phyloP scores from a whole-genome alignment of 1,140 invertebrate species.

The Ptiloglossa arizonensis region DNA sequence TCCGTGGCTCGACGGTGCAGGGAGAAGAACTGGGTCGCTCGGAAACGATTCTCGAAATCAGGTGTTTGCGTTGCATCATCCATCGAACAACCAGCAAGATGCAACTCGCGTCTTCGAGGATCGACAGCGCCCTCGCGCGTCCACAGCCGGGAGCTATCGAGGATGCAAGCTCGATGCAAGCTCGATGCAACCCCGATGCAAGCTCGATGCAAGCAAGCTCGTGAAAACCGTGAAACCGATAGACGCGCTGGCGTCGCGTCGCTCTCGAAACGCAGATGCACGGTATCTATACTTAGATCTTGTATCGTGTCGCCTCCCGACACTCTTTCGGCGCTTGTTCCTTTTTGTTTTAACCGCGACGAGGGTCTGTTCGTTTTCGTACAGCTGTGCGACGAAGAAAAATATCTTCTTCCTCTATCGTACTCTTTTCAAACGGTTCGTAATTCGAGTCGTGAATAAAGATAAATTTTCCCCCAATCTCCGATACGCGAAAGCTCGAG shows the following conservation, averaged over 20 bases:
- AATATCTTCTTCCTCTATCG: too few relatives aligned
- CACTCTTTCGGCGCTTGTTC: conserved; percentile 26
- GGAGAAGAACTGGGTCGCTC: conserved; percentile 31
- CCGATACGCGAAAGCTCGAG: too few relatives aligned
- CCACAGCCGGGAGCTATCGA: too few relatives aligned
- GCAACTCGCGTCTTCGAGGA: neutral
- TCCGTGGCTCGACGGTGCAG: too few relatives aligned
- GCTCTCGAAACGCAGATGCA: conserved; percentile 27
- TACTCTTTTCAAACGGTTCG: neutral
- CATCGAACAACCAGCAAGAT: conserved; percentile 12
- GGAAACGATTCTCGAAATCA: conserved; percentile 67
- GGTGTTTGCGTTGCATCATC: conserved; percentile 74
- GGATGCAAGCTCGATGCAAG: too few relatives aligned
- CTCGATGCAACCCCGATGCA: neutral
- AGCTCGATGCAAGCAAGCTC: neutral
- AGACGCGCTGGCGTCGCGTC: neutral
- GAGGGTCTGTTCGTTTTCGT: neutral
- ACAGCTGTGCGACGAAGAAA: neutral
- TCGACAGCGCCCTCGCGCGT: too few relatives aligned
- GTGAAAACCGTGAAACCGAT: conserved; percentile 6
- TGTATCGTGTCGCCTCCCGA: neutral
- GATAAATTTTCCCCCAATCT: too few relatives aligned
- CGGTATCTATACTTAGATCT: conserved; percentile 23
- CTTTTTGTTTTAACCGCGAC: neutral
- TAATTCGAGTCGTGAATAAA: too few relatives aligned